Conservation (phyloP, 2,797 vertebrate species). For the Knipowitschia caucasica region DNA sequence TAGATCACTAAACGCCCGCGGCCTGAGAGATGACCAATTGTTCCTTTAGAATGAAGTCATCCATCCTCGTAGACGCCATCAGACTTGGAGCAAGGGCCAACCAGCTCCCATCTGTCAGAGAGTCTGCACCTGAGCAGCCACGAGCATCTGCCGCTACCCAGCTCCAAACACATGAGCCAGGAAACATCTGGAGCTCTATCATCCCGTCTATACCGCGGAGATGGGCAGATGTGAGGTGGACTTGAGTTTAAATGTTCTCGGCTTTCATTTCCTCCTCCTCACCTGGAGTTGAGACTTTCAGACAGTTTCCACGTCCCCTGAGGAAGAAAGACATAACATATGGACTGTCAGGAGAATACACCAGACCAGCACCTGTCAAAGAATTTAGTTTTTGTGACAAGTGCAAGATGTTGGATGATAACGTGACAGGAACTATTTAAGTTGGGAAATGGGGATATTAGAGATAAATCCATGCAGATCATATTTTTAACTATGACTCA, state of each 20-base stretch:
- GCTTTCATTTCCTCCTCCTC: conserved; percentile 45
- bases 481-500: too few relatives aligned
- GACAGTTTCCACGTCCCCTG: conserved; percentile 76
- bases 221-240: conserved; percentile 52
- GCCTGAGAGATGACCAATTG: conserved; percentile 58
- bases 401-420: conserved; percentile 14
- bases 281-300: conserved; percentile 67
- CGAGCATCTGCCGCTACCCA: conserved; percentile 55
- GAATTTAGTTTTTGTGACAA: conserved; percentile 24
- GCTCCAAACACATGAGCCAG: conserved; percentile 60
- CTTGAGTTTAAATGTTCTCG: conserved; percentile 59
- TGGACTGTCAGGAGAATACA: conserved; percentile 65
- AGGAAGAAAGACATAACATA: conserved; percentile 75
- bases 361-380: conserved; percentile 33
- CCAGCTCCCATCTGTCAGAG: conserved; percentile 66
- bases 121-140: conserved; percentile 66
- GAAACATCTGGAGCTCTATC: conserved; percentile 72
- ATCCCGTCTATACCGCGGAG: conserved; percentile 53
- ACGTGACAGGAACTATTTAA: background rate
- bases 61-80: conserved; percentile 58
- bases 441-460: background rate
- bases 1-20: conserved; percentile 36
- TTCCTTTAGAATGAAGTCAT: conserved; percentile 61
- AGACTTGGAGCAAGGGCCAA: conserved; percentile 52
- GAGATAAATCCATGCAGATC: background rate